Evolutionary conservation across 2,888 invertebrate species (phyloP).

Genomic region (Acronicta psi): DNA sequence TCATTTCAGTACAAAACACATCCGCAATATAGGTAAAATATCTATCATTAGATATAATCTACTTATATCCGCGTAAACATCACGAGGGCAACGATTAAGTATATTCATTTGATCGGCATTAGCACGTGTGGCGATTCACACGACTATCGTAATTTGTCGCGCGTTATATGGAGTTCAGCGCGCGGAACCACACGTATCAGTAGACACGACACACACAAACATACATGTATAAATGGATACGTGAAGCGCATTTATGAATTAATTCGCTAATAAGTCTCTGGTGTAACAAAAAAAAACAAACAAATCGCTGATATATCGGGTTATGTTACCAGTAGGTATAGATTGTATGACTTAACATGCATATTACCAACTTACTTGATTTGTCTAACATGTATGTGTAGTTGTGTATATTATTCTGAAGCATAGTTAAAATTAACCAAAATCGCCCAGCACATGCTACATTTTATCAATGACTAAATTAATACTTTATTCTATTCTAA

Average conservation of each 20-base stretch:
- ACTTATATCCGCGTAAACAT: conserved; percentile 47
- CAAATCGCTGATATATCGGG: no score
- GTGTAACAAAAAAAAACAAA: no score
- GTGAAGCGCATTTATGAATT: conserved; percentile 36
- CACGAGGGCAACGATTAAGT: conserved; percentile 61
- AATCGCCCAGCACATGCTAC: no score
- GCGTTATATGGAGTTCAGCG: conserved; percentile 72
- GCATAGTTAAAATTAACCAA: no score
- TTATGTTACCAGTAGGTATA: no score
- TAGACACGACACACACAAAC: conserved; percentile 63
- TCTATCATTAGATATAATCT: conserved; percentile 42
- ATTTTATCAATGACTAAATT: no score
- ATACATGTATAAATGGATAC: conserved; percentile 36
- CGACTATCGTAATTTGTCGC: conserved; percentile 79
- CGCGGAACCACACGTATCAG: conserved; percentile 68
- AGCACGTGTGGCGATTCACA: conserved; percentile 78
- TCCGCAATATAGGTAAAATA: conserved; percentile 4
- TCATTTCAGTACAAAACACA: background rate
- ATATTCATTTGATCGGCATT: conserved; percentile 64
- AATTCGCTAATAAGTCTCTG: background rate
- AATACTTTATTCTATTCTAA: no score
- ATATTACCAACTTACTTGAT: no score
- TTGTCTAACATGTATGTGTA: no score
- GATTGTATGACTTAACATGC: no score
- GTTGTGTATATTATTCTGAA: no score